A percentile compares a stretch with the other conserved stretches of the same genome.
phyloP scores from a whole-genome alignment of 2,113 vertebrate genomes.

The Agelaius phoeniceus region DNA sequence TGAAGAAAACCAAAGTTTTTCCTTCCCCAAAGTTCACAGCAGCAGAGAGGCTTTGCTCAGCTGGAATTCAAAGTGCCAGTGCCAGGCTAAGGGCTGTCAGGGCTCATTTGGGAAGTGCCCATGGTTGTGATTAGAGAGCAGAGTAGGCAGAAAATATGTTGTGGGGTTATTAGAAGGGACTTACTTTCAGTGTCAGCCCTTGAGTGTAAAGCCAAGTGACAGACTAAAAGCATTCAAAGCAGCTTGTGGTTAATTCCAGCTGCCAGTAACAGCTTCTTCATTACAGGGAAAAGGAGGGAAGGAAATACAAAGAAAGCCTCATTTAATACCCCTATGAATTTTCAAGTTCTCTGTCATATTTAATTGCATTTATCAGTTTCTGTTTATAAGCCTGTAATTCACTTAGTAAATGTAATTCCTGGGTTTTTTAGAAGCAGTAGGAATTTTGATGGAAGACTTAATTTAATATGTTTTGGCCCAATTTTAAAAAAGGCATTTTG shows the following conservation, averaged over 20 bases:
- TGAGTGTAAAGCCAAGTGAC: slow-evolving; percentile 71
- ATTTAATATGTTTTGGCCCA: not conserved
- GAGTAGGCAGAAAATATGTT: not conserved
- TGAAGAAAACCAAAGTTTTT: not conserved
- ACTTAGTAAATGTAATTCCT: not conserved
- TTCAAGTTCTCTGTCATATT: not conserved
- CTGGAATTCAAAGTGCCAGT: not conserved
- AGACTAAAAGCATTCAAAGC: slow-evolving; percentile 75
- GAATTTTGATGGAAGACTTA: not conserved
- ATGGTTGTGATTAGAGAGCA: not conserved
- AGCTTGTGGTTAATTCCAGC: slow-evolving; percentile 74
- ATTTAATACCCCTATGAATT: not conserved
- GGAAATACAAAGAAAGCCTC: not conserved
- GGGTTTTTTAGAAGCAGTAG: not conserved
- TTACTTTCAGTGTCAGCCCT: slow-evolving; percentile 73
- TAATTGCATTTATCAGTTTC: not conserved
- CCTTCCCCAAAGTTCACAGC: not conserved
- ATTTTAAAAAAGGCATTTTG: not conserved
- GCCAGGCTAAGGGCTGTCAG: not conserved
- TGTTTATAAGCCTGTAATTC: not conserved
- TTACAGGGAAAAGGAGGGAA: slow-evolving; percentile 24
- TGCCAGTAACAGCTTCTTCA: slow-evolving; percentile 65
- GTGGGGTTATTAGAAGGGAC: slow-evolving; percentile 72
- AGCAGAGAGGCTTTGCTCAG: not conserved
- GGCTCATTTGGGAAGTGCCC: not conserved